A percentile compares a stretch with the other conserved stretches of the same genome.
Conservation (phyloP, 2,888 invertebrate species). For the Drosophila affinis region DNA sequence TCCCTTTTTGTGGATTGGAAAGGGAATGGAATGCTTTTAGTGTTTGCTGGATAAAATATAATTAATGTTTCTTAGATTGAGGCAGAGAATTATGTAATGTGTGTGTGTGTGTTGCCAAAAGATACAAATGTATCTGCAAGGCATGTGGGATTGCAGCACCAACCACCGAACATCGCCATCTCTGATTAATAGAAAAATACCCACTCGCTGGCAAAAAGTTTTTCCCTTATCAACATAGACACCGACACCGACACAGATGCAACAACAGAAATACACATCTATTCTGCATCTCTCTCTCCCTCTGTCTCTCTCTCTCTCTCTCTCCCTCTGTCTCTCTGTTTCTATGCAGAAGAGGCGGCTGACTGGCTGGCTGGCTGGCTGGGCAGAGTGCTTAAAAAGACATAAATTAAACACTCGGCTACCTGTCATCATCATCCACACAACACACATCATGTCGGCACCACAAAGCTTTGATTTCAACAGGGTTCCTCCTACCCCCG, state of each 20-base stretch:
- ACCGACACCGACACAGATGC: conserved; percentile 33
- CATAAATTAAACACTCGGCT: conserved; percentile 78
- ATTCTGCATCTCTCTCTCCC: conserved; percentile 33
- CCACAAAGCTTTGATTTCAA: conserved; percentile 77
- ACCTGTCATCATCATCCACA: conserved; percentile 74
- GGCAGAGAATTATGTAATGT: not conserved
- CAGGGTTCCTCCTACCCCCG: conserved; percentile 42
- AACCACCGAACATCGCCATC: not conserved
- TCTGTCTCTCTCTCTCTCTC: conserved; percentile 1
- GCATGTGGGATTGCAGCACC: not conserved
- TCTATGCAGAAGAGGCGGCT: conserved; percentile 47
- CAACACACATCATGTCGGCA: conserved; percentile 63
- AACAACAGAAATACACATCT: conserved; percentile 34
- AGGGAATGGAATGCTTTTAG: conserved; percentile 36
- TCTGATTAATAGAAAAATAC: conserved; percentile 45
- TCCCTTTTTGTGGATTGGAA: not conserved
- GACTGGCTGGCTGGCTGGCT: conserved; percentile 5
- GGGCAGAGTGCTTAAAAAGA: conserved; percentile 74
- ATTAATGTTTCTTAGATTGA: conserved; percentile 60
- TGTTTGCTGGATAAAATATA: conserved; percentile 41
- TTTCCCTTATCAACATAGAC: conserved; percentile 21
- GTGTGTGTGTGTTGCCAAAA: conserved; percentile 19
- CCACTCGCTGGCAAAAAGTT: conserved; percentile 37
- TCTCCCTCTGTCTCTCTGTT: conserved; percentile 24
- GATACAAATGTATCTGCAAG: conserved; percentile 40